These are phyloP conservation scores for Pyrgus malvae DNA, from an alignment of 2,888 invertebrate genomes.

Conservation along the genomic window DNA sequence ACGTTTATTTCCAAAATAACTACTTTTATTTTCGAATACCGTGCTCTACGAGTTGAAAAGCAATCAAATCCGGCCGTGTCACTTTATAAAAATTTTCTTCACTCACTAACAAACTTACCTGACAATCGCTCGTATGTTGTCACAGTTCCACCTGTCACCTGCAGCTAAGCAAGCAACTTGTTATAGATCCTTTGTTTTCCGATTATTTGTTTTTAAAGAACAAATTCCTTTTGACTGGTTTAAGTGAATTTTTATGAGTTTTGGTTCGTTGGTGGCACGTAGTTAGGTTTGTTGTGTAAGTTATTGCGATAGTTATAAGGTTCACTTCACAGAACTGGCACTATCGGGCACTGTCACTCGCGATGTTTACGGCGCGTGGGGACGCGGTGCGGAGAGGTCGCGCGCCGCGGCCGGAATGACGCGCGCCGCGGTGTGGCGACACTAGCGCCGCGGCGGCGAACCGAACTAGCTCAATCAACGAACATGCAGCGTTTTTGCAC, in stretches of 20 bases:
- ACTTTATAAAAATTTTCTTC: not conserved
- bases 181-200: slow-evolving; percentile 66
- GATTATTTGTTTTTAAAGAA: slow-evolving; percentile 69
- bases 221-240: slow-evolving; percentile 2
- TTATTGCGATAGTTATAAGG: slow-evolving; percentile 21
- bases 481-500: slow-evolving; percentile 33
- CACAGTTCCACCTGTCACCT: slow-evolving; percentile 56
- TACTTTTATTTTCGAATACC: not conserved
- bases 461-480: slow-evolving; percentile 57
- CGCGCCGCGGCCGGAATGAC: slow-evolving; percentile 78
- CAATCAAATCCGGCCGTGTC: not conserved
- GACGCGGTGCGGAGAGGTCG: slow-evolving; percentile 59
- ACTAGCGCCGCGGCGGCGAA: slow-evolving; percentile 47
- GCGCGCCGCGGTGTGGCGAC: slow-evolving; percentile 57
- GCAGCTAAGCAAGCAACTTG: slow-evolving; percentile 73
- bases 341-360: slow-evolving; percentile 28
- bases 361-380: slow-evolving; percentile 50
- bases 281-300: slow-evolving; percentile 3
- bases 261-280: not conserved
- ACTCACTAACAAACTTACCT: slow-evolving; percentile 19
- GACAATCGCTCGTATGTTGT: slow-evolving; percentile 7
- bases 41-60: not conserved
- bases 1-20: not conserved
- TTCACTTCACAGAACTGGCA: slow-evolving; percentile 52
- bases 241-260: not conserved